Conservation (phyloP, 1,140 invertebrate genomes). For the Oedothorax gibbosus region DNA sequence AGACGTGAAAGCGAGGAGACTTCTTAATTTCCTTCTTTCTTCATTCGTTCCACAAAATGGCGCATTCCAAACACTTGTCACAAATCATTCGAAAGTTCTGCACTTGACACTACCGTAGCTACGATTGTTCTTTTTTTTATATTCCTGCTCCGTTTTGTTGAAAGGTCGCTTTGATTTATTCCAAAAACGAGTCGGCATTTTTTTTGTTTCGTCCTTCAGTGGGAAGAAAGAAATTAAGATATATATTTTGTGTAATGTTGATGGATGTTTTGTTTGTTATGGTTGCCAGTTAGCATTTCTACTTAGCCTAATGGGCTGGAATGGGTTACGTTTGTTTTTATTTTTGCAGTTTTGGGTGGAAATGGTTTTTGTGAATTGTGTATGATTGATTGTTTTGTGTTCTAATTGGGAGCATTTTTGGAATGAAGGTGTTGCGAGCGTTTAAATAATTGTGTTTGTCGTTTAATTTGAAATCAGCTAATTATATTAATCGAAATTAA, state of each 20-base stretch:
- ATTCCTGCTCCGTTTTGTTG: slow-evolving; percentile 40
- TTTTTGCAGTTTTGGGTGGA: not conserved
- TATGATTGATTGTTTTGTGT: no score
- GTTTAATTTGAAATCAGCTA: no score
- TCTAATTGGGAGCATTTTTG: no score
- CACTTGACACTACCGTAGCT: slow-evolving; percentile 14
- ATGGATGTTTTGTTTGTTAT: slow-evolving; percentile 36
- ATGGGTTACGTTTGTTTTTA: slow-evolving; percentile 3
- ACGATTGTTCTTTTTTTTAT: no score
- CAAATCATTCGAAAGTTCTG: slow-evolving; percentile 49
- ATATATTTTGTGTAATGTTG: slow-evolving; percentile 32
- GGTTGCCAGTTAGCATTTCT: slow-evolving; percentile 34
- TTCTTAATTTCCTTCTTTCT: not conserved
- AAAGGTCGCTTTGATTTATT: slow-evolving; percentile 44
- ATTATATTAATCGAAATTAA: no score
- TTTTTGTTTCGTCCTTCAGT: slow-evolving; percentile 33
- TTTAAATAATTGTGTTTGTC: no score
- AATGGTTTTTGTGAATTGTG: not conserved
- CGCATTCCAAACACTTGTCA: slow-evolving; percentile 43
- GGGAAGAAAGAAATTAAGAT: slow-evolving; percentile 50
- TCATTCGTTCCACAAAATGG: slow-evolving; percentile 16
- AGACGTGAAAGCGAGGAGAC: not conserved
- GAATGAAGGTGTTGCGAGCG: no score
- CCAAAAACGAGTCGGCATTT: slow-evolving; percentile 14
- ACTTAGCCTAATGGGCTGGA: slow-evolving; percentile 49